Evolutionary conservation across 2,888 invertebrate genomes (phyloP), one percentile per base, ranked within the genome.

Genomic region (Platycnemis pennipes): DNA sequence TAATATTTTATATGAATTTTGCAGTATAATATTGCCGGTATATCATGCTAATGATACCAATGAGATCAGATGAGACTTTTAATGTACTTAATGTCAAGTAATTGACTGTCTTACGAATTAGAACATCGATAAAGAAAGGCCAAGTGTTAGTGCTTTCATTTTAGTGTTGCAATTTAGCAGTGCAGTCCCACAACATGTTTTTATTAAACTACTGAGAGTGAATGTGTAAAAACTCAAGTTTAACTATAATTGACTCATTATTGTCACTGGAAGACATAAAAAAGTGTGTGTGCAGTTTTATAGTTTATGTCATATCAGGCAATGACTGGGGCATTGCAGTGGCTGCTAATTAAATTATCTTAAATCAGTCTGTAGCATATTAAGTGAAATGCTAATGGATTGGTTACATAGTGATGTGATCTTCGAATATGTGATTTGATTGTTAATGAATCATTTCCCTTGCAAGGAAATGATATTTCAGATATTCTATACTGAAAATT

Each of bases 331-430:
- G 22, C 8, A n/a, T 31, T 44, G 7, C 22, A n/a, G 31, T 69
- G 26, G n/a, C 44, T 69, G n/a, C 19, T 53, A 19, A 91, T 91
- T 91, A 44, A 37, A 56, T 22, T n/a, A 45, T 56, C 44, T n/a
- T 63, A 91, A 63, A 44, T 91, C 44, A 91, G 63, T 63, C 91
- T 44, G 42, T 44, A 91, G 63, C 44, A 63, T 91, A 44, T n/a
- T 63, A n/a, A 63, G 56, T 63, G n/a, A 77, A 77, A 42, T 63
- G 44, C 44, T 44, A 31, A 63, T 63, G 19, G 91, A 63, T 69
- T 91, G 44, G 44, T 91, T n/a, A n/a, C 63, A 13, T 13, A 77
- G 2, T 77, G 44, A 91, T 91, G 91, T 91, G 91, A 91, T 63
- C 63, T 63, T n/a, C n/a, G n/a, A 63, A 56, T 69, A 44, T 63